A percentile compares a stretch with the other conserved stretches of the same genome.
These are phyloP conservation scores for Latrodectus geometricus DNA, from an alignment of 1,140 invertebrate species.

Conservation along the genomic window DNA sequence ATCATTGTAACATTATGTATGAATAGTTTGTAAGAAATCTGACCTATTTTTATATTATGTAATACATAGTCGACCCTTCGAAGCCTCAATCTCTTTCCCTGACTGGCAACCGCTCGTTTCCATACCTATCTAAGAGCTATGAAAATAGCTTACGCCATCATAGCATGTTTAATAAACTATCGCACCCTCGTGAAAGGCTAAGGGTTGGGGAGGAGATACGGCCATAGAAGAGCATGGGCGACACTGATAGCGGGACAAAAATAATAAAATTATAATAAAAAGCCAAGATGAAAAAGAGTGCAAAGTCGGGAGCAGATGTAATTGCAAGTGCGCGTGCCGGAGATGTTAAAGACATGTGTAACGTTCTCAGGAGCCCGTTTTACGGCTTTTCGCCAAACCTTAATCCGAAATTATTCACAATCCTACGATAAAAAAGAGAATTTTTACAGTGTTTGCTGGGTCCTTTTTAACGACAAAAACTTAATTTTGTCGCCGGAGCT, in stretches of 20 bases:
- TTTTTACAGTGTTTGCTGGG: conserved; percentile 57
- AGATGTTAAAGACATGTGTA: conserved; percentile 57
- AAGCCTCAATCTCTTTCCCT: background rate
- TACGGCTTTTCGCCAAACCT: conserved; percentile 34
- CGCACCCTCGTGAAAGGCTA: conserved; percentile 21
- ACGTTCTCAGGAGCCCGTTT: conserved; percentile 46
- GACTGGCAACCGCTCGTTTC: conserved; percentile 21
- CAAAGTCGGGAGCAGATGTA: conserved; percentile 53
- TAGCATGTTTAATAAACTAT: conserved; percentile 61
- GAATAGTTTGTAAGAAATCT: background rate
- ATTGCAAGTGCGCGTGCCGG: conserved; percentile 46
- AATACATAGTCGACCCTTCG: conserved; percentile 11
- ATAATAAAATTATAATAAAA: conserved; percentile 4
- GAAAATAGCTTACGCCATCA: conserved; percentile 57
- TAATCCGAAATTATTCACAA: conserved; percentile 57
- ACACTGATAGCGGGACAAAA: conserved; percentile 37
- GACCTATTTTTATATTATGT: background rate
- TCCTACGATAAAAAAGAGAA: conserved; percentile 38
- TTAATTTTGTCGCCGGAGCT: conserved; percentile 33
- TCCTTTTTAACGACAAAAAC: conserved; percentile 53
- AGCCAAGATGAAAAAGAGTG: conserved; percentile 16
- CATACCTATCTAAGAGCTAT: conserved; percentile 46
- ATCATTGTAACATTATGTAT: no score
- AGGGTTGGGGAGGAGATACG: conserved; percentile 2
- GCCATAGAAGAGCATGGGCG: conserved; percentile 26